Conservation (phyloP, 23 tunicate genomes). For the Halocynthia aurantium region DNA sequence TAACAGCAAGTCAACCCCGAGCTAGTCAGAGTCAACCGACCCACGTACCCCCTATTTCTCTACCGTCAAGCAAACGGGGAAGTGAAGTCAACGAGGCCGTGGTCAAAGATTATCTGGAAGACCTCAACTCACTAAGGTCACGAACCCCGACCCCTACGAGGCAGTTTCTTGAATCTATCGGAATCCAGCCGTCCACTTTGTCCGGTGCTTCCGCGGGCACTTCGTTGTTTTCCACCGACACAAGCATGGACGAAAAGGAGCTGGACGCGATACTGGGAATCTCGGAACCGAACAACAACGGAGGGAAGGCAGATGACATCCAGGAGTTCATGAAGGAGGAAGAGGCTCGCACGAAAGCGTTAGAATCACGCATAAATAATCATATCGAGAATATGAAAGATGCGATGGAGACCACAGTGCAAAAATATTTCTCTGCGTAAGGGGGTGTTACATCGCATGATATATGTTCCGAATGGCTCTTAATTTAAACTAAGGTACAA, state of each 20-base stretch:
- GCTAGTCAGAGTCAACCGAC: background rate
- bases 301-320: background rate
- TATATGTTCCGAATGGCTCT: no score
- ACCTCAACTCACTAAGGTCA: conserved; percentile 4
- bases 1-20: background rate
- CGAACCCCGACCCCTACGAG: conserved; percentile 91
- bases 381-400: conserved; percentile 77
- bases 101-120: background rate
- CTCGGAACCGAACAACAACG: background rate
- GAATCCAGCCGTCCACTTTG: conserved; percentile 40
- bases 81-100: background rate
- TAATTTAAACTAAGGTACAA: no score
- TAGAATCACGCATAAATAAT: conserved; percentile 60
- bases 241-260: conserved; percentile 50
- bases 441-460: no score
- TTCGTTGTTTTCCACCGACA: conserved; percentile 23
- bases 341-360: conserved; percentile 44
- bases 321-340: conserved; percentile 64
- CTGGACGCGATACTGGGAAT: conserved; percentile 57
- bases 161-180: conserved; percentile 54
- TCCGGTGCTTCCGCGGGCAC: conserved; percentile 33
- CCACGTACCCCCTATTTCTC: background rate
- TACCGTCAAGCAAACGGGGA: no score
- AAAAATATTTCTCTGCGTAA: conserved; percentile 39
- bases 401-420: conserved; percentile 78